phyloP scores from a whole-genome alignment of 2,888 invertebrate genomes.

The Carpatolechia fugitivella region DNA sequence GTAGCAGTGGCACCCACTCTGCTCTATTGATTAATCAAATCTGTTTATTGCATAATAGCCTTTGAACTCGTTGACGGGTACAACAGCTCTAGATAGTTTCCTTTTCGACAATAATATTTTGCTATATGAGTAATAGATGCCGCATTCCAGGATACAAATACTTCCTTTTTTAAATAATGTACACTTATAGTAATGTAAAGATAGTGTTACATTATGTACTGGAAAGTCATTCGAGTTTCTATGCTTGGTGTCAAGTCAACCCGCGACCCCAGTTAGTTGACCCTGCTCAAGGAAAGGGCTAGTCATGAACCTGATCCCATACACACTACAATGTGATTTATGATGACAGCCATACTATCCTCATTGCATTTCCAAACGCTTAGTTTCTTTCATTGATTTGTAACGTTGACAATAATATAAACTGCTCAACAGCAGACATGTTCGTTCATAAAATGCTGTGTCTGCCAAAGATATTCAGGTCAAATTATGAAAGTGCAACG shows the following conservation, averaged over 20 bases:
- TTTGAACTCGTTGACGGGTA: conserved; percentile 25
- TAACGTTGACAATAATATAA: conserved; percentile 6
- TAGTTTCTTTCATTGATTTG: conserved; percentile 9
- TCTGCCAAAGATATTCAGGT: conserved; percentile 15
- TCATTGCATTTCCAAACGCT: conserved; percentile 16
- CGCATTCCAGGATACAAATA: too few species aligned
- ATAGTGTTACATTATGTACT: too few species aligned
- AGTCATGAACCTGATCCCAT: conserved; percentile 53
- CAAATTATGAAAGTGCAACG: conserved; percentile 12
- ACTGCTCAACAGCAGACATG: background rate
- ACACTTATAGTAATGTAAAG: too few species aligned
- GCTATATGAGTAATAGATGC: too few species aligned
- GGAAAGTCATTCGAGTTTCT: conserved; percentile 37
- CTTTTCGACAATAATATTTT: background rate
- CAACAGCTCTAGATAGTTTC: background rate
- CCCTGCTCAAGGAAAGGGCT: conserved; percentile 71
- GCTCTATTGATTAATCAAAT: conserved; percentile 75
- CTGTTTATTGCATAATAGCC: conserved; percentile 72
- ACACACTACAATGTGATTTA: conserved; percentile 44
- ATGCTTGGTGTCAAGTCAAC: too few species aligned
- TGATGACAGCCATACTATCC: conserved; percentile 33
- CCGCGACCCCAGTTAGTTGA: conserved; percentile 64
- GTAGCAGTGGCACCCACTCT: conserved; percentile 50
- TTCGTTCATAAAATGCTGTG: background rate
- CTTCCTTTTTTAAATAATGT: too few species aligned